phyloP scores from a whole-genome alignment of 1,140 invertebrate species.

The Eulimnadia texana region DNA sequence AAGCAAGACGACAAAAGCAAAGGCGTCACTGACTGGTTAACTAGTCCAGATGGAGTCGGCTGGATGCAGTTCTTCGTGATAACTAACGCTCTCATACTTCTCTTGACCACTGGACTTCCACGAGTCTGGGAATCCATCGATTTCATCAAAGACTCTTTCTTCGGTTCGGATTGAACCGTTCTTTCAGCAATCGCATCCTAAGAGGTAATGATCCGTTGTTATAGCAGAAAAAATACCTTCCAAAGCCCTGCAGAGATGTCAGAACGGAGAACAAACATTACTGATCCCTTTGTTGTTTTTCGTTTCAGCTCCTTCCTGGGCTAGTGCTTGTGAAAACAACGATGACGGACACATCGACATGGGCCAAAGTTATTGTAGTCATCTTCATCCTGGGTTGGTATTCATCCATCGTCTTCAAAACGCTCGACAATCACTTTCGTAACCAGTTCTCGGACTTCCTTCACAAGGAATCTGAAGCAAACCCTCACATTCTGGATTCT shows the following conservation, averaged over 20 bases:
- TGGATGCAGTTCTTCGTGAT: conserved; percentile 17
- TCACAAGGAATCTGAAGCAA: background rate
- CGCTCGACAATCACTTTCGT: conserved; percentile 10
- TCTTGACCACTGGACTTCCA: conserved; percentile 11
- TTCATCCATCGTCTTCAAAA: conserved; percentile 5
- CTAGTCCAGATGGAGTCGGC: conserved; percentile 3
- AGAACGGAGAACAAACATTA: no score
- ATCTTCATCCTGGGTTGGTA: conserved; percentile 10
- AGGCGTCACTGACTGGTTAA: background rate
- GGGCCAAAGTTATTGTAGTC: conserved; percentile 3
- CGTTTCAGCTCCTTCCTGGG: no score
- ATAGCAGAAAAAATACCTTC: background rate
- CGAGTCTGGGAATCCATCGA: conserved; percentile 6
- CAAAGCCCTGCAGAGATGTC: no score
- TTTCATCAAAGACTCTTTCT: background rate
- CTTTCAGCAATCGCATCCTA: background rate
- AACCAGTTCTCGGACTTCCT: conserved; percentile 5
- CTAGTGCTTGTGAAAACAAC: background rate
- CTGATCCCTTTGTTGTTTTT: no score
- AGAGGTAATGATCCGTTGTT: background rate
- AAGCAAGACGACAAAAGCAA: background rate
- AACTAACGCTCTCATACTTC: conserved; percentile 12
- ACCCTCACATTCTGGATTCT: conserved; percentile 12
- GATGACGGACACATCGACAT: conserved; percentile 6
- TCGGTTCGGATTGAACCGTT: background rate